phyloP scores from a whole-genome alignment of 2,888 invertebrate genomes.

The Hofmannophila pseudospretella region DNA sequence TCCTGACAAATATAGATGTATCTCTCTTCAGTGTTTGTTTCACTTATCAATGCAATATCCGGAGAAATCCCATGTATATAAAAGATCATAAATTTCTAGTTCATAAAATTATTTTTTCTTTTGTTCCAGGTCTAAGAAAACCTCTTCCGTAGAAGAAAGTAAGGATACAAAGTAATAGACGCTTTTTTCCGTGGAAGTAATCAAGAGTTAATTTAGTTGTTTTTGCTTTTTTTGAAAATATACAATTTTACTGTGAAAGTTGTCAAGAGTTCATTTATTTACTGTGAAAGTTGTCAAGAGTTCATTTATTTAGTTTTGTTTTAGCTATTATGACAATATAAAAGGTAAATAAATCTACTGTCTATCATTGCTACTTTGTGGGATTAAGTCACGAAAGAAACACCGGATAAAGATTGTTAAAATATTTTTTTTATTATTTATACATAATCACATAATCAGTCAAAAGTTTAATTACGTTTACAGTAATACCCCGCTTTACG shows the following conservation, averaged over 20 bases:
- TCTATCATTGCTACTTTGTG: too few relatives aligned
- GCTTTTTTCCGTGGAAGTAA: constrained; percentile 12
- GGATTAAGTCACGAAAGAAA: too few relatives aligned
- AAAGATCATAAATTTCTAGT: too few relatives aligned
- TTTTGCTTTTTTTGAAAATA: constrained; percentile 26
- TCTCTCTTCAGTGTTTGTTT: too few relatives aligned
- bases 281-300: constrained; percentile 21
- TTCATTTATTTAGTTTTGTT: constrained; percentile 11
- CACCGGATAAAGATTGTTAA: neutral
- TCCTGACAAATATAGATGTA: too few relatives aligned
- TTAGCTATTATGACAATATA: constrained; percentile 35
- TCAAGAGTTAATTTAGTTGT: constrained; percentile 12
- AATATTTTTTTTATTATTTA: neutral
- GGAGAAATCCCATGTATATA: too few relatives aligned
- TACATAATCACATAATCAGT: constrained; percentile 35
- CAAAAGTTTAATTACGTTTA: constrained; percentile 18
- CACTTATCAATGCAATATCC: too few relatives aligned
- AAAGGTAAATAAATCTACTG: constrained; percentile 19
- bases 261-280: constrained; percentile 20
- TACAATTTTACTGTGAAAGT: constrained; percentile 28
- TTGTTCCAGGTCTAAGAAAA: constrained; percentile 48
- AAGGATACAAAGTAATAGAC: constrained; percentile 33
- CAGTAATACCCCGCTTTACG: too few relatives aligned
- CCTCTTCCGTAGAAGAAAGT: constrained; percentile 37
- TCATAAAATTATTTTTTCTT: neutral